Evolutionary conservation across 2,113 vertebrate species (phyloP).

Genomic region (Monarcha castaneiventris): DNA sequence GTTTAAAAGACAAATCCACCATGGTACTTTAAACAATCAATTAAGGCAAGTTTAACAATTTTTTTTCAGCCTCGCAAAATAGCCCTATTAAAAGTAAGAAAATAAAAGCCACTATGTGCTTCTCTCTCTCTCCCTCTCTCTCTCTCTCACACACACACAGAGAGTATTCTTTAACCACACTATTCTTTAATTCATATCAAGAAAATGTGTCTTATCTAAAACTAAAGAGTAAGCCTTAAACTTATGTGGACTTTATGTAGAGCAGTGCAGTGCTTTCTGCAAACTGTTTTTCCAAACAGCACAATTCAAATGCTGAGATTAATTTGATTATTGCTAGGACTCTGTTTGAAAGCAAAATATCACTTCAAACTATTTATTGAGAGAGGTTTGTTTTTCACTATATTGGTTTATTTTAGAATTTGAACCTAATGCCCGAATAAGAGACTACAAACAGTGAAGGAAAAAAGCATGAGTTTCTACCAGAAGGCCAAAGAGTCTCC

Average conservation of each 20-base stretch:
- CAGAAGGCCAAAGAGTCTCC: background rate
- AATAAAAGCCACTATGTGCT: conserved; percentile 54
- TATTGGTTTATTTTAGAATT: background rate
- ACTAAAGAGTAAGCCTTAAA: conserved; percentile 20
- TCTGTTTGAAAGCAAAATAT: background rate
- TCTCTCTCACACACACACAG: background rate
- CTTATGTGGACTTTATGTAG: background rate
- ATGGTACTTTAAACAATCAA: conserved; percentile 68
- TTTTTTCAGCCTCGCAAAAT: conserved; percentile 66
- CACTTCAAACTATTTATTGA: background rate
- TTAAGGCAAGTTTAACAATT: conserved; percentile 67
- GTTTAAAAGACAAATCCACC: conserved; percentile 66
- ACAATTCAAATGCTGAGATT: background rate
- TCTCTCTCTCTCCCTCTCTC: background rate
- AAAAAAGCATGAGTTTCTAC: background rate
- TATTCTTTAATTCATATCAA: background rate
- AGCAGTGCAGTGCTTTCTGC: background rate
- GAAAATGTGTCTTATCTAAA: background rate
- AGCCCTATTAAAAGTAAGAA: conserved; percentile 67
- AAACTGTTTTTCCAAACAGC: background rate
- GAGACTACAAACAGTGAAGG: background rate
- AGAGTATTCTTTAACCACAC: background rate
- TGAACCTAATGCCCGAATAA: background rate
- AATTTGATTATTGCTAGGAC: background rate
- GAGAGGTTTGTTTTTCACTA: background rate